Percentiles rank a stretch among this genome's conserved stretches.
Evolutionary conservation across 2,888 invertebrate species (phyloP).

Genomic region (Ormyrus nitidulus): DNA sequence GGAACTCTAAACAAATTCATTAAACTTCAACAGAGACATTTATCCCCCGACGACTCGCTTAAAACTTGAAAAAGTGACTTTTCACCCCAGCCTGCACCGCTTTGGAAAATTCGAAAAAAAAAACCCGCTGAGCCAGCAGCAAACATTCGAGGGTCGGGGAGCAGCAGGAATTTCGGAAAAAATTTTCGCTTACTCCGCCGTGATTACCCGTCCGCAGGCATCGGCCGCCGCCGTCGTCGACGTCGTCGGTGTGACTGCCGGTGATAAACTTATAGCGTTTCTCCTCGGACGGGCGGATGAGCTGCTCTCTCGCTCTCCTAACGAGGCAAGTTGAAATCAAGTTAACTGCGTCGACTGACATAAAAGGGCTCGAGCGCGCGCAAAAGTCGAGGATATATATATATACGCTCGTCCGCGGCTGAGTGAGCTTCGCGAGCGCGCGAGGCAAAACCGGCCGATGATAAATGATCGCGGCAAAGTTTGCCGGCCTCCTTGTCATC

Average conservation of each 20-base stretch:
- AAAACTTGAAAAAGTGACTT: too few species aligned
- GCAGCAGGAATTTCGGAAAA: too few species aligned
- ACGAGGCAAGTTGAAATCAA: conserved; percentile 57
- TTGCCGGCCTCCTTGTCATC: conserved; percentile 27
- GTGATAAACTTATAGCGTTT: neutral
- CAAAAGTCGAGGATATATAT: neutral
- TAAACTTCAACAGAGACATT: too few species aligned
- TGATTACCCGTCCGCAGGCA: too few species aligned
- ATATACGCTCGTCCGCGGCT: too few species aligned
- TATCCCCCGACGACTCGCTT: too few species aligned
- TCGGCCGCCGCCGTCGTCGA: neutral
- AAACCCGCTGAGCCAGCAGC: too few species aligned
- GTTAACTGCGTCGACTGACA: conserved; percentile 30
- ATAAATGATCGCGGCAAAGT: conserved; percentile 45
- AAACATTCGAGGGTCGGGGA: too few species aligned
- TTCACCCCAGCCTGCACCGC: too few species aligned
- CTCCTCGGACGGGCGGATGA: neutral
- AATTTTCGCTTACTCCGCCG: too few species aligned
- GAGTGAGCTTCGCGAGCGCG: neutral
- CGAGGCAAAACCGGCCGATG: conserved; percentile 32
- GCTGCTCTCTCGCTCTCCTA: conserved; percentile 18
- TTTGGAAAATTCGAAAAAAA: too few species aligned
- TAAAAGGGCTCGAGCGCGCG: conserved; percentile 9
- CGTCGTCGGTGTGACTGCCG: neutral
- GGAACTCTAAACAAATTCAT: too few species aligned